Base-by-base conservation (phyloP, 2,888 invertebrate genomes). In the Enoplolaimus lenunculus region DNA sequence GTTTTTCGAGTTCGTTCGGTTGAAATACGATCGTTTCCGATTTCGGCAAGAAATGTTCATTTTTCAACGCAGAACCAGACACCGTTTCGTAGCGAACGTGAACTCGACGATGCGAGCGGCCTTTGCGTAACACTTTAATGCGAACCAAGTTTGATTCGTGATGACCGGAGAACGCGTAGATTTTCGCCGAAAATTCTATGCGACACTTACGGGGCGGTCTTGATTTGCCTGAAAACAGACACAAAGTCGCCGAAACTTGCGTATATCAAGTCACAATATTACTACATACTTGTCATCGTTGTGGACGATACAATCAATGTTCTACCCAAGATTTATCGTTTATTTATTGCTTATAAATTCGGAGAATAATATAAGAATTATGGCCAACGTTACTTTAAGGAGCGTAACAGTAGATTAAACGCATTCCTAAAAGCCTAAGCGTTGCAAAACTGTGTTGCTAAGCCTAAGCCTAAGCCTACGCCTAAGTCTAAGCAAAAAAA, bases 41-140 rank as follows among this genome's bases (percentile, higher is more conserved):
- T 67, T 85, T 76, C 21, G 83, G 81, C 34, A 83, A 77, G 78
- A 85, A 86, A 76, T 86, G 86, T 74, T 83, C 82, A n/a, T 81
- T 82, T 66, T 83, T 83, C 72, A 82, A 82, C 0, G 86, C 86
- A 1, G 85, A 83, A 60, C 86, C 86, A 76, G 86, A 86, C 29
- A 86, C 84, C 1, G 85, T 85, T 75, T 84, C 85, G 59, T 85
- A 82, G 71, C 85, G 84, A 71, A 74, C 73, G 66, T 73, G 65
- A 13, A 75, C 64, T n/a, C 70, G 68, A 7, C 71, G 68, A 28
- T 73, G 64, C 67, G 70, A 70, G 34, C 75, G 72, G 26, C 77
- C 77, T 31, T 74, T 72, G 2, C 77, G 73, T 13, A 74, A 69
- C 33, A 77, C 72, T 74, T 75, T 60, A 68, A 74, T 71, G 21